Evolutionary conservation across 2,888 invertebrate genomes (phyloP), one percentile per base, ranked within the genome.

Genomic region (Morpho achilles): DNA sequence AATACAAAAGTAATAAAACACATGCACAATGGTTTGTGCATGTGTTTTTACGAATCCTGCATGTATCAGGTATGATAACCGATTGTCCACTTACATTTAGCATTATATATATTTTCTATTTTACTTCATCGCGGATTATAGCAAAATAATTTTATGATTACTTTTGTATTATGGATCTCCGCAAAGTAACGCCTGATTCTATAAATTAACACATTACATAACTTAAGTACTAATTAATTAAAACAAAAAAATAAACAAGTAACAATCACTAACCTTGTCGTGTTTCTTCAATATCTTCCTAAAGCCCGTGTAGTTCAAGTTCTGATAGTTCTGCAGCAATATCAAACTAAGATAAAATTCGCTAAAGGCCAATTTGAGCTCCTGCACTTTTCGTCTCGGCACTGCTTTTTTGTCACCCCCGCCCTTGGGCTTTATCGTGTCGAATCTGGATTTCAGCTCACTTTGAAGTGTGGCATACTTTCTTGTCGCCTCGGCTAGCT

Each of bases 231-330:
- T 16, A 16, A 16, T 16, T 16, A 16, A 16, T 16, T 16, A 1
- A 16, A 16, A 16, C 16, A 32, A 32, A 32, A 3, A 32, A 32
- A 32, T 9, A 43, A 43, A 43, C 5, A 43, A 43, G 3, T 43
- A 9, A 2, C 43, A 7, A 8, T n/a, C 10, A 58, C 71, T 58
- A 83, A 97, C 97, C 94, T 99, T 99, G 87, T 99, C 99, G 81
- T 99, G 99, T 85, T 99, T 99, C 85, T 99, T 99, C 64, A 99
- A 93, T 77, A 99, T 99, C 88, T 99, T 99, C 64, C 99, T 93
- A 91, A 99, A 99, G 1, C 99, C 99, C 3, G 99, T 99, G 76
- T 98, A 98, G 89, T 99, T 99, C 56, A 99, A 92, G 81, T 98
- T 98, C 87, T 99, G 99, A 81, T 98, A 99, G 82, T 99, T 99